These are phyloP conservation scores for Corticium candelabrum DNA, from an alignment of 37 sponge, comb jelly and placozoan genomes.

Conservation along the genomic window DNA sequence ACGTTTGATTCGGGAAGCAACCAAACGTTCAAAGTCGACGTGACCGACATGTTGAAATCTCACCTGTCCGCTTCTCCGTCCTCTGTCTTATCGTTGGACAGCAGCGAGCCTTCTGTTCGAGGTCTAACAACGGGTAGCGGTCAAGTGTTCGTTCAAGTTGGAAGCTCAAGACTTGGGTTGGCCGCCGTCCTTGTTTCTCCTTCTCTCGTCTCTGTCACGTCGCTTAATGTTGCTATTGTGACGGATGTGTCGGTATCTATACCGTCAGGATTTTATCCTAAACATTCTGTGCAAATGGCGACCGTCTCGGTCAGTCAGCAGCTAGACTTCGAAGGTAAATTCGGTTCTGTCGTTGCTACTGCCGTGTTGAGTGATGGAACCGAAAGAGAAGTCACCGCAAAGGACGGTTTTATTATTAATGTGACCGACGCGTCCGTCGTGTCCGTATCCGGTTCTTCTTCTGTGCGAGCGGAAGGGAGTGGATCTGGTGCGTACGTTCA, in stretches of 20 bases:
- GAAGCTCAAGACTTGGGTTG: background rate
- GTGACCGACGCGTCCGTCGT: background rate
- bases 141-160: background rate
- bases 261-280: background rate
- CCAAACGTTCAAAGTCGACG: background rate
- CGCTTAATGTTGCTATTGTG: background rate
- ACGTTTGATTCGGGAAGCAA: background rate
- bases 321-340: background rate
- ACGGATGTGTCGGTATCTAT: background rate
- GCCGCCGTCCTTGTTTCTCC: background rate
- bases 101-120: background rate
- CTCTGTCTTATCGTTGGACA: background rate
- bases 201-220: background rate
- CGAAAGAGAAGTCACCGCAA: background rate
- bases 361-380: background rate
- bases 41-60: background rate
- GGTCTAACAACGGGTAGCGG: background rate
- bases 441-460: background rate
- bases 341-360: background rate
- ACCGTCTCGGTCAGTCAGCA: background rate
- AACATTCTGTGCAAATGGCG: background rate
- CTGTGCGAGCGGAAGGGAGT: background rate
- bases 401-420: background rate
- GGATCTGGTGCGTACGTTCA: background rate
- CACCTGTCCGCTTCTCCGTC: background rate